Evolutionary conservation across 2,113 vertebrate genomes (phyloP).

Genomic region (Zosterops japonicus): DNA sequence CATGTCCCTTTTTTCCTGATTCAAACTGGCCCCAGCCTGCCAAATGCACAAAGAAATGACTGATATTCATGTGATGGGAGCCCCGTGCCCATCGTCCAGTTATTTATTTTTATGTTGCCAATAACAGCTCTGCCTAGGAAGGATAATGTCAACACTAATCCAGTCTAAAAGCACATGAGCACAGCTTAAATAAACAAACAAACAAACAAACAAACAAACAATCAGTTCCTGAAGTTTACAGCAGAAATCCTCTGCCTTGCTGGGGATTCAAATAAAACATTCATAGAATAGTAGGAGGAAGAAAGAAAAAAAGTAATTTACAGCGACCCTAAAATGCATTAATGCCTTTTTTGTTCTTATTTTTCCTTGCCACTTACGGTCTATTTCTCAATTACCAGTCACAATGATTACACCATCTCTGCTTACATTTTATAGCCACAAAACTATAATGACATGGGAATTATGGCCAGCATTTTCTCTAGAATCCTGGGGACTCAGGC

Average conservation of each 20-base stretch:
- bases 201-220: neutral
- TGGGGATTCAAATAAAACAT: neutral
- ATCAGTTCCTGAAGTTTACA: neutral
- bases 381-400: neutral
- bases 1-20: neutral
- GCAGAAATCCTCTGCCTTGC: neutral
- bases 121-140: neutral
- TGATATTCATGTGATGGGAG: neutral
- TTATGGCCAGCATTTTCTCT: neutral
- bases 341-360: neutral
- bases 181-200: neutral
- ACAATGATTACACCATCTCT: neutral
- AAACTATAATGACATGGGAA: neutral
- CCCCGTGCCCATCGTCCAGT: accelerated
- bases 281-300: neutral
- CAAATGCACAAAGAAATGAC: neutral
- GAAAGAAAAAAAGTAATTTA: no score
- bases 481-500: neutral
- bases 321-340: neutral
- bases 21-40: neutral
- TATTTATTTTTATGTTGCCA: neutral
- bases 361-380: neutral
- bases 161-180: neutral
- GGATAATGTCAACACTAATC: neutral
- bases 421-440: neutral